Conservation (phyloP, 2,888 invertebrate genomes). For the Acanthoscelides obtectus region DNA sequence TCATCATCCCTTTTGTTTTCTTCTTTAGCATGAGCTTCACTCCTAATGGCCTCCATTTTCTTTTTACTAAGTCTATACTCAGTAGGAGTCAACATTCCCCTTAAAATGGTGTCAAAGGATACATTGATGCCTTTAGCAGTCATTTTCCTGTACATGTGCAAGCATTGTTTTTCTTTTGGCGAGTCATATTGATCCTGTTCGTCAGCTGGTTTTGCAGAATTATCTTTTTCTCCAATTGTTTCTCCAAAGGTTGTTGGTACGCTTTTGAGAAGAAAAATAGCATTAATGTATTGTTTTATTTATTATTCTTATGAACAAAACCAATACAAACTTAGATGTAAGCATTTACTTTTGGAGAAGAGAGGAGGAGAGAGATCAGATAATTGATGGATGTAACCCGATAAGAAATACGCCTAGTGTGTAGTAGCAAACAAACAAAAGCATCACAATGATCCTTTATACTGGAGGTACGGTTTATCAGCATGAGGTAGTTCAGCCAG, state of each 20-base stretch:
- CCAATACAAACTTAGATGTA: too few species aligned
- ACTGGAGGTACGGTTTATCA: too few species aligned
- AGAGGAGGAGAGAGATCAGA: too few species aligned
- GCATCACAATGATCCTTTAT: too few species aligned
- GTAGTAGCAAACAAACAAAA: too few species aligned
- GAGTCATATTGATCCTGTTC: slow-evolving; percentile 11
- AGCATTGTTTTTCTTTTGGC: slow-evolving; percentile 53
- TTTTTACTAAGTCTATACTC: slow-evolving; percentile 60
- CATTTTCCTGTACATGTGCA: slow-evolving; percentile 66
- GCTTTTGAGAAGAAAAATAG: background rate
- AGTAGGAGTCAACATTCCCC: slow-evolving; percentile 68
- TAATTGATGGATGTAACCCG: too few species aligned
- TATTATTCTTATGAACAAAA: too few species aligned
- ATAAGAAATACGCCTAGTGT: too few species aligned
- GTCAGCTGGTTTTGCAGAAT: background rate
- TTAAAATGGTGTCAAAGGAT: slow-evolving; percentile 63
- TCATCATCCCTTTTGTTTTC: background rate
- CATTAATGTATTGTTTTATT: too few species aligned
- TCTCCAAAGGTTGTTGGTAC: background rate
- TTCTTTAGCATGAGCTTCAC: background rate
- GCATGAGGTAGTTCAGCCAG: too few species aligned
- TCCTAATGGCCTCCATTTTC: slow-evolving; percentile 3
- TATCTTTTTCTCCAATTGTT: background rate
- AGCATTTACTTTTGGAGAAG: too few species aligned
- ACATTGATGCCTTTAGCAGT: slow-evolving; percentile 62